phyloP scores from a whole-genome alignment of 2,113 vertebrate species.

The Ageneiosus marmoratus region DNA sequence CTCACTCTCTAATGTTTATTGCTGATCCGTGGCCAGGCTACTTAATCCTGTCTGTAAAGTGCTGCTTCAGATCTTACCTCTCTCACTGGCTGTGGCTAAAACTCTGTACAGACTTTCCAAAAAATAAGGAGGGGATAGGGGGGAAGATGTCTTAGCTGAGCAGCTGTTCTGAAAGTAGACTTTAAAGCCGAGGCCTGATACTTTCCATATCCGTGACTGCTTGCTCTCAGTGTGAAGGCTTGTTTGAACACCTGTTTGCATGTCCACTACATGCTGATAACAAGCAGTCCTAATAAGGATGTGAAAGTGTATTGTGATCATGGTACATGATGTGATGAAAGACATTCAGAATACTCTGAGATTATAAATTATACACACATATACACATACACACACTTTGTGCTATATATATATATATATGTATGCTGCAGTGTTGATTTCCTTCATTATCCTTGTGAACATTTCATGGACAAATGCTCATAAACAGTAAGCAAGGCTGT shows the following conservation, averaged over 20 bases:
- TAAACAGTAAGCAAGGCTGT: no score
- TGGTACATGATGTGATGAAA: not conserved
- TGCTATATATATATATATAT: no score
- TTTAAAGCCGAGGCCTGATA: conserved; percentile 20
- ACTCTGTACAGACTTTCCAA: conserved; percentile 18
- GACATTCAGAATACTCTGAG: not conserved
- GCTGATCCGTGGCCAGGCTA: conserved; percentile 17
- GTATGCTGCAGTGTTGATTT: not conserved
- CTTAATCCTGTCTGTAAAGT: conserved; percentile 46
- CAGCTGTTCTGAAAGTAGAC: conserved; percentile 25
- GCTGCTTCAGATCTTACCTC: conserved; percentile 35
- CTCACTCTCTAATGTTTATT: conserved; percentile 16
- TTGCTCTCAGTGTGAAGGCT: not conserved
- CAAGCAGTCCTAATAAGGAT: not conserved
- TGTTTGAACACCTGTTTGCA: conserved; percentile 13
- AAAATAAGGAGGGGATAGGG: not conserved
- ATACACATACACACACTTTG: no score
- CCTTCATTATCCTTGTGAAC: not conserved
- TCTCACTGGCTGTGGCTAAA: conserved; percentile 19
- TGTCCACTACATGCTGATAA: not conserved
- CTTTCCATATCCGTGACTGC: conserved; percentile 7
- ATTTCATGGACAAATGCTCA: not conserved
- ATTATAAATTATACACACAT: no score
- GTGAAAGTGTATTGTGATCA: not conserved
- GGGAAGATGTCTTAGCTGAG: not conserved